Percentiles rank a stretch among this genome's conserved stretches.
These are phyloP conservation scores for Spea hammondii DNA, from an alignment of 2,797 vertebrate genomes.

Conservation along the genomic window DNA sequence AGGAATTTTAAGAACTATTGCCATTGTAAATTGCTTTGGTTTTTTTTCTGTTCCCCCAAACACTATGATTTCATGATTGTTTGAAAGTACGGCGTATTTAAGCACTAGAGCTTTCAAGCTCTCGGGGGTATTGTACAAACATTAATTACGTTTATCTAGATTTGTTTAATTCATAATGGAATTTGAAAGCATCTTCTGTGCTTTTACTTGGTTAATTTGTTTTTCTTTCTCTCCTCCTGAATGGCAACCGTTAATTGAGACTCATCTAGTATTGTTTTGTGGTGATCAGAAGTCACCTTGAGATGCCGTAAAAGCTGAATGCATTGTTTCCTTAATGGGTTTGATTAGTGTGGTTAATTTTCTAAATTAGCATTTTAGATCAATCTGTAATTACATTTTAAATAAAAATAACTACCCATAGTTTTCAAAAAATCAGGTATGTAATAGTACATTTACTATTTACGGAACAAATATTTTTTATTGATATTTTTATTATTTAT, in stretches of 20 bases:
- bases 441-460: too few species aligned
- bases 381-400: background rate
- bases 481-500: too few species aligned
- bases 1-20: background rate
- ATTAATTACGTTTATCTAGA: constrained; percentile 31
- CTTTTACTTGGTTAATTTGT: background rate
- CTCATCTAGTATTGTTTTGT: background rate
- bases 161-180: constrained; percentile 38
- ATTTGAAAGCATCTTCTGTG: constrained; percentile 16
- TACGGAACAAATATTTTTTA: too few species aligned
- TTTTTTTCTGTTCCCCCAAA: background rate
- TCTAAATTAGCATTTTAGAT: background rate
- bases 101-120: background rate
- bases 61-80: constrained; percentile 27
- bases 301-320: background rate
- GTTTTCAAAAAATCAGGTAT: too few species aligned
- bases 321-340: background rate
- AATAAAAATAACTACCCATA: too few species aligned
- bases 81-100: constrained; percentile 2
- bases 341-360: background rate
- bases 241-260: constrained; percentile 10
- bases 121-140: constrained; percentile 22
- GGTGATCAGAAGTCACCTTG: constrained; percentile 1
- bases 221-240: background rate
- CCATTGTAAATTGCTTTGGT: background rate